Percentiles rank a stretch among this genome's conserved stretches.
These are phyloP conservation scores for Nycticryphes semicollaris DNA, from an alignment of 2,113 vertebrate genomes.

Conservation along the genomic window DNA sequence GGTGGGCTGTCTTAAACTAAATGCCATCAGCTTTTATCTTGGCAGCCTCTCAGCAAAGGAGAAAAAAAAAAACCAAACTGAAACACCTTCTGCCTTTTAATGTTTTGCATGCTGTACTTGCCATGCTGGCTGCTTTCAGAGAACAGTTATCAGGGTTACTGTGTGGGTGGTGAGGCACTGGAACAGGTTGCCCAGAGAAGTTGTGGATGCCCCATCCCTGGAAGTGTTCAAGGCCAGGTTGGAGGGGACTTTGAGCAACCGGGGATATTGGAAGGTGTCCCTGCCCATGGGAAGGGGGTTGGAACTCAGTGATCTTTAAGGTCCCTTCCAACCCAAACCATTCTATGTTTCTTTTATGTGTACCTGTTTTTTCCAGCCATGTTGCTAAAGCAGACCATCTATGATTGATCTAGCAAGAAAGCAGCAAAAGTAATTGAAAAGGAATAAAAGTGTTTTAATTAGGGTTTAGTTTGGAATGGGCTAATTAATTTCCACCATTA, in stretches of 20 bases:
- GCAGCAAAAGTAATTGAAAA: neutral
- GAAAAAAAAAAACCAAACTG: no score
- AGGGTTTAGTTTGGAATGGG: neutral
- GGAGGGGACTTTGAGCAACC: neutral
- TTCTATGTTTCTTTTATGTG: neutral
- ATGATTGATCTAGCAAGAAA: neutral
- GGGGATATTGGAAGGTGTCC: neutral
- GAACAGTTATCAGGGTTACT: neutral
- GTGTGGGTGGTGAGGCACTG: neutral
- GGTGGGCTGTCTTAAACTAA: neutral
- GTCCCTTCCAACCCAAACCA: neutral
- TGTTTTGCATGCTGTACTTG: neutral
- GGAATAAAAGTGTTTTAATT: neutral
- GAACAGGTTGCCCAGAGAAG: neutral
- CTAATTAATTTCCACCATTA: neutral
- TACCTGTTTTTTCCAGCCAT: neutral
- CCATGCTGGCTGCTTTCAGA: neutral
- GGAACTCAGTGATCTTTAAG: neutral
- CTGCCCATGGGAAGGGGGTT: neutral
- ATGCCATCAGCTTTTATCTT: neutral
- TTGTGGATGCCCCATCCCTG: neutral
- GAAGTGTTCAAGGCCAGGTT: neutral
- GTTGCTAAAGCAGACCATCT: neutral
- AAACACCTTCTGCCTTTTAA: neutral
- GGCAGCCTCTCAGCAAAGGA: neutral